A percentile compares a stretch with the other conserved stretches of the same genome.
These are phyloP conservation scores for Drosophila persimilis DNA, from an alignment of 1,140 invertebrate species.

Conservation along the genomic window DNA sequence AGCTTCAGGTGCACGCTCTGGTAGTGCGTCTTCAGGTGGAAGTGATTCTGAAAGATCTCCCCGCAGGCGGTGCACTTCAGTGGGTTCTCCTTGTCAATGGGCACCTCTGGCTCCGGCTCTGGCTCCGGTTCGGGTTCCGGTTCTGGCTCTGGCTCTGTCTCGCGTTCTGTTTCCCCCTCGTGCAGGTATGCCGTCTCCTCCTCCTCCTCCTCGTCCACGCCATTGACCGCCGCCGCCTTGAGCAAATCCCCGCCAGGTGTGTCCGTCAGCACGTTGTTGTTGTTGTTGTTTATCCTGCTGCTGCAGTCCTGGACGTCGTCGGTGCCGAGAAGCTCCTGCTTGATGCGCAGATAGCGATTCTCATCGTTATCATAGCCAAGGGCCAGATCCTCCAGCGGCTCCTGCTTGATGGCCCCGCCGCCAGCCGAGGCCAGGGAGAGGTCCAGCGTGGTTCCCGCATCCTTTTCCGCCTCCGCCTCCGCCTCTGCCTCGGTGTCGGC, in stretches of 20 bases:
- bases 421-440: constrained; percentile 35
- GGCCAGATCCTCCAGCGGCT: constrained; percentile 64
- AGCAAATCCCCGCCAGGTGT: constrained; percentile 1
- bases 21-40: constrained; percentile 97
- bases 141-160: constrained; percentile 1
- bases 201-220: constrained; percentile 4
- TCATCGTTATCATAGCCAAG: constrained; percentile 60
- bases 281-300: constrained; percentile 33
- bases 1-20: constrained; percentile 97
- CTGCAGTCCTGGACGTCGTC: constrained; percentile 31
- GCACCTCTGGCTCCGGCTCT: constrained; percentile 88
- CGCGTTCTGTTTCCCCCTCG: background rate
- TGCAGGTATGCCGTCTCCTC: background rate
- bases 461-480: background rate
- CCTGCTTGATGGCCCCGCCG: constrained; percentile 58
- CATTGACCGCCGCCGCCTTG: constrained; percentile 9
- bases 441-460: constrained; percentile 38
- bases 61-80: constrained; percentile 95
- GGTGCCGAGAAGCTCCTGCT: constrained; percentile 65
- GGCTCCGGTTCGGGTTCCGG: constrained; percentile 28
- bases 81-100: constrained; percentile 89
- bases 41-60: constrained; percentile 97
- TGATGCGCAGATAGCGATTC: constrained; percentile 67
- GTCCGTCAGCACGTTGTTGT: constrained; percentile 32
- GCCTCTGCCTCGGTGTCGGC: background rate